phyloP scores from a whole-genome alignment of 2,113 vertebrate species.

The Etheostoma spectabile region DNA sequence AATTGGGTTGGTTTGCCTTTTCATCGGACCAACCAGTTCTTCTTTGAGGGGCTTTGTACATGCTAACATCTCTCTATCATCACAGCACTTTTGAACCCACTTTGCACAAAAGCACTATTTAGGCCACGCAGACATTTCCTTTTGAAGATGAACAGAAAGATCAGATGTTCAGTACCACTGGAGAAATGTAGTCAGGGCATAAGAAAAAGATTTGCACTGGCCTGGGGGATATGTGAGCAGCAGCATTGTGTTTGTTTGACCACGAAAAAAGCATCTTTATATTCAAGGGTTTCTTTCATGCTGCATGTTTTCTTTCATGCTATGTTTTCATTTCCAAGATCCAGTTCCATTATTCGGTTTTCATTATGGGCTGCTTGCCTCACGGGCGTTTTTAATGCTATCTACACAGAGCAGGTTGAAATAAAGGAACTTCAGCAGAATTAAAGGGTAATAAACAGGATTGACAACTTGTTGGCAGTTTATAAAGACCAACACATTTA shows the following conservation, averaged over 20 bases:
- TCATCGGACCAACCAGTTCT: constrained; percentile 36
- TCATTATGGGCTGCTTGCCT: not conserved
- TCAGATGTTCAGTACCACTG: constrained; percentile 31
- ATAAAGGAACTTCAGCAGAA: no score
- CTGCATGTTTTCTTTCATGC: constrained; percentile 27
- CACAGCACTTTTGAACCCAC: constrained; percentile 28
- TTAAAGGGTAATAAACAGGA: not conserved
- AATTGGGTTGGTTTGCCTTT: constrained; percentile 18
- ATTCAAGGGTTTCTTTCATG: constrained; percentile 33
- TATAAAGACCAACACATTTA: not conserved
- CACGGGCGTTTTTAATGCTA: not conserved
- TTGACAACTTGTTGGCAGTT: not conserved
- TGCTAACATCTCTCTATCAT: constrained; percentile 38
- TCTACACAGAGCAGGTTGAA: not conserved
- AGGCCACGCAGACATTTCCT: constrained; percentile 42
- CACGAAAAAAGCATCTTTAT: constrained; percentile 14
- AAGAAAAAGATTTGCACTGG: constrained; percentile 25
- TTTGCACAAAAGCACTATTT: constrained; percentile 23
- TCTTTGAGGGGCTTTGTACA: constrained; percentile 44
- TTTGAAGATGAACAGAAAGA: constrained; percentile 51
- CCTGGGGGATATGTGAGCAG: constrained; percentile 29
- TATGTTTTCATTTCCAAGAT: not conserved
- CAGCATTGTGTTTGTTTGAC: constrained; percentile 31
- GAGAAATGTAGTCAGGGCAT: constrained; percentile 24
- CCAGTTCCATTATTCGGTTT: not conserved